Evolutionary conservation across 1,140 invertebrate genomes (phyloP).

Genomic region (Lepidurus packardi): DNA sequence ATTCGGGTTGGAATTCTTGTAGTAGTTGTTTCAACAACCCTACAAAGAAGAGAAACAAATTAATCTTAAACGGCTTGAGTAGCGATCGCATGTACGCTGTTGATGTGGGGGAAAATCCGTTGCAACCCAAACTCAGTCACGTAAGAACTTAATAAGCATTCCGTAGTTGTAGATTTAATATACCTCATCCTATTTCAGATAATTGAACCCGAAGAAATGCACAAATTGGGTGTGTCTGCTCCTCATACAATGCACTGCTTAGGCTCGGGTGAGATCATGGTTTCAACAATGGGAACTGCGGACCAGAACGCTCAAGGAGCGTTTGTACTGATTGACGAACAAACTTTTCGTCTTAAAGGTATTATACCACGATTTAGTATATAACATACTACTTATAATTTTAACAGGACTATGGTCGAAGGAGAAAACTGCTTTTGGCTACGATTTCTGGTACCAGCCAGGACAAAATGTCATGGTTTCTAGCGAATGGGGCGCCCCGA

Average conservation of each 20-base stretch:
- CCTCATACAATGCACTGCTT: slow-evolving; percentile 93
- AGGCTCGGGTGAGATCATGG: slow-evolving; percentile 85
- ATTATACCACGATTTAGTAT: slow-evolving; percentile 20
- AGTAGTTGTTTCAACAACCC: slow-evolving; percentile 73
- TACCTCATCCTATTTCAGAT: slow-evolving; percentile 40
- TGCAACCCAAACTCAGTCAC: slow-evolving; percentile 57
- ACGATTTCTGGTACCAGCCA: slow-evolving; percentile 93
- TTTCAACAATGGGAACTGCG: slow-evolving; percentile 84
- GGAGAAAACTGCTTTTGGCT: slow-evolving; percentile 47
- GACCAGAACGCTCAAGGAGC: slow-evolving; percentile 63
- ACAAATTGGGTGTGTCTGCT: slow-evolving; percentile 64
- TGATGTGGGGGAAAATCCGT: slow-evolving; percentile 66
- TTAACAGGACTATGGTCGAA: slow-evolving; percentile 47
- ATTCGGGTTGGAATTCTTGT: slow-evolving; percentile 93
- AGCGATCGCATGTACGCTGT: slow-evolving; percentile 81
- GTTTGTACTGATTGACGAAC: slow-evolving; percentile 81
- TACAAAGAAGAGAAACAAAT: slow-evolving; percentile 60
- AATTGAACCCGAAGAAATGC: slow-evolving; percentile 59
- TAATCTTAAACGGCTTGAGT: slow-evolving; percentile 77
- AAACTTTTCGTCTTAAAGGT: slow-evolving; percentile 69
- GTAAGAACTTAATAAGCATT: slow-evolving; percentile 42
- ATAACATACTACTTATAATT: slow-evolving; percentile 40
- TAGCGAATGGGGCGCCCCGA: slow-evolving; percentile 87
- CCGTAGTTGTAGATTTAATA: not conserved
- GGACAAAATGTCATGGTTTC: slow-evolving; percentile 78